Conservation (phyloP, 2,113 vertebrate genomes). For the Chionis minor region DNA sequence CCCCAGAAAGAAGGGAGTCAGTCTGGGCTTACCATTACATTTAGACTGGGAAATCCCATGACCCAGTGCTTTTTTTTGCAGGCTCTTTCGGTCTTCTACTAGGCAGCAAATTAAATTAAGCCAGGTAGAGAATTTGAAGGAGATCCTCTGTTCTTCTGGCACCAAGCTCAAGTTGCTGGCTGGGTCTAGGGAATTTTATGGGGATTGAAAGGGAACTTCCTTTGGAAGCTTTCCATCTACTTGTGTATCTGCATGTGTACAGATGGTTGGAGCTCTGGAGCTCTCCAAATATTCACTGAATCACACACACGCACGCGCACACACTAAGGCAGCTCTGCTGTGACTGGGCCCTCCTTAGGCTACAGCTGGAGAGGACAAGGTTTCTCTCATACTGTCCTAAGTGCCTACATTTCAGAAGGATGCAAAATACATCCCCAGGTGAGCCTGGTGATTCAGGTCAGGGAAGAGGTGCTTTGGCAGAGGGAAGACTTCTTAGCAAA, state of each 20-base stretch:
- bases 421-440: neutral
- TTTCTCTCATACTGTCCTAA: neutral
- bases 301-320: neutral
- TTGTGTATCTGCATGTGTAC: conserved; percentile 10
- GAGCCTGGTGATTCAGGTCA: neutral
- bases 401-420: neutral
- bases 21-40: neutral
- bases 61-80: neutral
- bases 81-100: neutral
- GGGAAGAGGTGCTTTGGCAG: neutral
- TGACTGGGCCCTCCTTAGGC: neutral
- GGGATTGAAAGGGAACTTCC: neutral
- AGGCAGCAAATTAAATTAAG: neutral
- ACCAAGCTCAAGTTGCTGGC: neutral
- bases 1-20: neutral
- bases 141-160: neutral
- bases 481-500: neutral
- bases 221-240: conserved; percentile 20
- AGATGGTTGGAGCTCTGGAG: neutral
- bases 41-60: neutral
- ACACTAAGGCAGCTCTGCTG: neutral
- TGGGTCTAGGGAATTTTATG: neutral
- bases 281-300: conserved; percentile 15
- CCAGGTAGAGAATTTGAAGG: neutral
- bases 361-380: neutral